Base-by-base conservation (phyloP, 2,113 vertebrate species). In the Ramphastos sulfuratus region DNA sequence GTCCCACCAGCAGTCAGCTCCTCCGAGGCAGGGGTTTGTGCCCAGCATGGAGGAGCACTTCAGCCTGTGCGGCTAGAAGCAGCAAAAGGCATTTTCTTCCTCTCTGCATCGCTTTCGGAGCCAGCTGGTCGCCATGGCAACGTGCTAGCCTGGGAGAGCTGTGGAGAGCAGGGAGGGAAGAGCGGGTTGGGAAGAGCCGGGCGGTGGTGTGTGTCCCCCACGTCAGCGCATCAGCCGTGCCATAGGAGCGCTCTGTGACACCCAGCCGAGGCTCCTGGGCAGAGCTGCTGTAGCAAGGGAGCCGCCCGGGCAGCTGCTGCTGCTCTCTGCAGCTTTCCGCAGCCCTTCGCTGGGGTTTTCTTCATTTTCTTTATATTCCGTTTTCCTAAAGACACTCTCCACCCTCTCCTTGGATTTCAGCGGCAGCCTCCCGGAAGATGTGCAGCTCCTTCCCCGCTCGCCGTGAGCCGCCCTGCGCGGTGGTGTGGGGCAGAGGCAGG, bases 101-200 rank as follows among this genome's bases (percentile, higher is more conserved):
- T 97, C 94, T 89, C 94, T 59, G 96, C 96, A 97, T 98, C 75
- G 75, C 91, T 93, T 96, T 85, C 87, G 67, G 93, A 97, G 96
- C 97, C 71, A 94, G 97, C 96, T 94, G 4, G 95, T 99, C 98
- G 95, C 99, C 97, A 99, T 99, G 97, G 98, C 97, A 98, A 99
- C 99, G 79, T 13, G 91, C 90, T 95, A 96, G 98, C 90, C 97
- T 96, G 98, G 98, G 97, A 98, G 97, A 96, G 97, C 97, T 97
- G 96, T 81, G 55, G 93, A 35, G 82, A 95, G 81, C 46, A 4
- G 95, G 88, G 96, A 95, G 93, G 97, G 82, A 50, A 91, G 96
- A 94, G 74, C 6, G 93, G 92, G 95, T 93, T 97, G 94, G 97
- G 95, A 93, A 52, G 90, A 80, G 78, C 96, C n/a, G 93, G 97